Percentiles rank a stretch among this genome's conserved stretches.
Evolutionary conservation across 2,888 invertebrate genomes (phyloP).

Genomic region (Tipula unca): DNA sequence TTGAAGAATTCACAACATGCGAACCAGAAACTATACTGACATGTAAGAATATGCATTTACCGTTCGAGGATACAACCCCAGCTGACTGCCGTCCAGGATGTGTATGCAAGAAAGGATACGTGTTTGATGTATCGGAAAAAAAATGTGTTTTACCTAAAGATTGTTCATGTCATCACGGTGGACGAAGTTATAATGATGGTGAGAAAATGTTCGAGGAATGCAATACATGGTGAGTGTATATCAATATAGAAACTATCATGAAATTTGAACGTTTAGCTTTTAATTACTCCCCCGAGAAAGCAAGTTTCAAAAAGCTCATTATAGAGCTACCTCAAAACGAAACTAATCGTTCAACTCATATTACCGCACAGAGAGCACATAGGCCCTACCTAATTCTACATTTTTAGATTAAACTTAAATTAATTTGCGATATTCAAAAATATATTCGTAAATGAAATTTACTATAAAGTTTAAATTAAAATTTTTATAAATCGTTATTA

Average conservation of each 20-base stretch:
- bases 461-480: no score
- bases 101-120: slow-evolving; percentile 65
- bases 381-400: no score
- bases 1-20: slow-evolving; percentile 71
- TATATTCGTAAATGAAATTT: no score
- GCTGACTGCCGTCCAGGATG: slow-evolving; percentile 71
- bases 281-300: no score
- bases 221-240: slow-evolving; percentile 53
- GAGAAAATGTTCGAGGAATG: slow-evolving; percentile 72
- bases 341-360: no score
- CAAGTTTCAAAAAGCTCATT: no score
- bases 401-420: no score
- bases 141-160: slow-evolving; percentile 58
- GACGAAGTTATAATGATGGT: slow-evolving; percentile 69
- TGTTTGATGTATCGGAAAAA: slow-evolving; percentile 55
- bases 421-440: no score
- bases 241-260: background rate
- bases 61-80: slow-evolving; percentile 44
- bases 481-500: no score
- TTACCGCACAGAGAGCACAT: no score
- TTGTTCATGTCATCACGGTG: slow-evolving; percentile 88
- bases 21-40: slow-evolving; percentile 66
- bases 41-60: slow-evolving; percentile 76
- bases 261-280: no score
- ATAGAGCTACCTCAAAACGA: no score